Conservation (phyloP, 2,888 invertebrate genomes). For the Xylota sylvarum region DNA sequence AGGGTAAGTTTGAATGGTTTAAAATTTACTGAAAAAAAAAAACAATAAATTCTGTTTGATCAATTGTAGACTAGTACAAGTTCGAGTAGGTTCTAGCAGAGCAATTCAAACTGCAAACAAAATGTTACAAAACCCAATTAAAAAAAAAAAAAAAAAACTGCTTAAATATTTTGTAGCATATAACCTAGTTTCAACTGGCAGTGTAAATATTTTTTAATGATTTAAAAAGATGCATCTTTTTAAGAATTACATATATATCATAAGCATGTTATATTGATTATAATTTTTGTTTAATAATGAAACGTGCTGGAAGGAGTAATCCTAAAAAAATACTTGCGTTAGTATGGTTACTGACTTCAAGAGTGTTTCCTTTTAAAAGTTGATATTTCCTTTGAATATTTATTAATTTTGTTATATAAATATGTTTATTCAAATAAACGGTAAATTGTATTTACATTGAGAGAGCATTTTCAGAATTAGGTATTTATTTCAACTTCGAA, state of each 20-base stretch:
- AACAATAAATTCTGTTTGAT: slow-evolving; percentile 62
- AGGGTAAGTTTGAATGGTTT: slow-evolving; percentile 75
- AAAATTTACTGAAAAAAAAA: slow-evolving; percentile 60
- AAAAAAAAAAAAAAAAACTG: slow-evolving; percentile 42
- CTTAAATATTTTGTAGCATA: slow-evolving; percentile 73
- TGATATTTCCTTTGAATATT: neutral
- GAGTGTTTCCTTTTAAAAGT: slow-evolving; percentile 19
- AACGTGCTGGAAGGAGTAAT: slow-evolving; percentile 26
- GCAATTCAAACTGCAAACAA: slow-evolving; percentile 65
- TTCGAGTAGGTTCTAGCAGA: slow-evolving; percentile 75
- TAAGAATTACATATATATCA: slow-evolving; percentile 23
- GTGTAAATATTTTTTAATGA: slow-evolving; percentile 70
- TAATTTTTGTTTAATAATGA: slow-evolving; percentile 46
- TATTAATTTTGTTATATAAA: slow-evolving; percentile 2
- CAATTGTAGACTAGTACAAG: slow-evolving; percentile 72
- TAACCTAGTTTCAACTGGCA: slow-evolving; percentile 62
- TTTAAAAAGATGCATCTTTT: slow-evolving; percentile 57
- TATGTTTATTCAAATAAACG: neutral
- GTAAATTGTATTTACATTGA: neutral
- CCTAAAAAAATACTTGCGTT: neutral
- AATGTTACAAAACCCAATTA: slow-evolving; percentile 44
- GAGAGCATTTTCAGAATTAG: slow-evolving; percentile 47
- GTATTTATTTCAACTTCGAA: slow-evolving; percentile 6
- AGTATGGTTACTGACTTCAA: slow-evolving; percentile 4
- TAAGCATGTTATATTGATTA: slow-evolving; percentile 69